These are phyloP conservation scores for Darevskia mixta DNA, from an alignment of 2,797 vertebrate species.

Conservation along the genomic window DNA sequence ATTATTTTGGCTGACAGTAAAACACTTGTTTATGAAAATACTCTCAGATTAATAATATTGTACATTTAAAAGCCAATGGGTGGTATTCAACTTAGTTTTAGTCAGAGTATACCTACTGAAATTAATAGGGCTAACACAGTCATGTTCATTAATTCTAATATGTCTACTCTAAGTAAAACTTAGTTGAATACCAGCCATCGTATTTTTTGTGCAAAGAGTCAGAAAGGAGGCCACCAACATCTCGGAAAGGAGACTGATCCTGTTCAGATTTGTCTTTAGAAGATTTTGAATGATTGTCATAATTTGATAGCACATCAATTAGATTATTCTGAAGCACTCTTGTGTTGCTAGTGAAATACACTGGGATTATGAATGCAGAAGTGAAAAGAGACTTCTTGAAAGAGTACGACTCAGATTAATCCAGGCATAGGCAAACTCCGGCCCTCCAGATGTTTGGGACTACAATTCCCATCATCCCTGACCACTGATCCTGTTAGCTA, in stretches of 20 bases:
- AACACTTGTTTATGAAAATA: slow-evolving; percentile 66
- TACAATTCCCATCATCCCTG: too few species aligned
- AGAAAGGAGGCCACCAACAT: slow-evolving; percentile 36
- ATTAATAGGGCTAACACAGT: neutral
- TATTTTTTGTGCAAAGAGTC: slow-evolving; percentile 58
- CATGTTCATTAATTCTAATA: too few species aligned
- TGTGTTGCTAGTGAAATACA: neutral
- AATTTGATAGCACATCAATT: slow-evolving; percentile 45
- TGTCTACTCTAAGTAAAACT: too few species aligned
- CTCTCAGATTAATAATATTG: slow-evolving; percentile 47
- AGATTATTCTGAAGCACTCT: neutral
- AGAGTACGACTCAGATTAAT: slow-evolving; percentile 63
- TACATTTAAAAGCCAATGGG: slow-evolving; percentile 51
- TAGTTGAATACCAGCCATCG: too few species aligned
- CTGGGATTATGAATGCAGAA: slow-evolving; percentile 57
- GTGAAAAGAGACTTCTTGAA: slow-evolving; percentile 39
- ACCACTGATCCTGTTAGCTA: too few species aligned
- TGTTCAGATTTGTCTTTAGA: slow-evolving; percentile 47
- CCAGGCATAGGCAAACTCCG: neutral
- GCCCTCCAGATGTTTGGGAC: neutral
- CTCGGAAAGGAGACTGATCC: slow-evolving; percentile 49
- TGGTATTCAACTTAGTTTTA: too few species aligned
- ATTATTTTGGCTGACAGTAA: slow-evolving; percentile 57
- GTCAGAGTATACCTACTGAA: neutral
- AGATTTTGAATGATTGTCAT: slow-evolving; percentile 39